Conservation (phyloP, 2,797 vertebrate species). For the Hoplostethus atlanticus region DNA sequence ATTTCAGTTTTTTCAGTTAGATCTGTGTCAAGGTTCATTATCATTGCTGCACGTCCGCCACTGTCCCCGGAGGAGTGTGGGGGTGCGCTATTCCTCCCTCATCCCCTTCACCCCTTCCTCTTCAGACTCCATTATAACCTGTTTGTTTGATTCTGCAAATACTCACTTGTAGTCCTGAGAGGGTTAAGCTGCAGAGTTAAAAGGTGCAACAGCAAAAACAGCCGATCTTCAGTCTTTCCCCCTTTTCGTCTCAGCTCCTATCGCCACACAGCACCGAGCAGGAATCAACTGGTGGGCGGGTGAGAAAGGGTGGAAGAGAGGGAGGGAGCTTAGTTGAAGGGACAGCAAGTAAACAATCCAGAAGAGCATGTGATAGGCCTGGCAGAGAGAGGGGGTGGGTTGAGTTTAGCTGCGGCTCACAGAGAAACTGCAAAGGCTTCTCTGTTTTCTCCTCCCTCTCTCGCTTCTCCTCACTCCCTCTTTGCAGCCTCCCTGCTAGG, state of each 20-base stretch:
- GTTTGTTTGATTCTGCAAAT: slow-evolving; percentile 33
- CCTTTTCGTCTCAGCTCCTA: slow-evolving; percentile 29
- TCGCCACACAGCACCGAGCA: slow-evolving; percentile 33
- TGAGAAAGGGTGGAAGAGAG: slow-evolving; percentile 28
- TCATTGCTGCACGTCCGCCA: slow-evolving; percentile 56
- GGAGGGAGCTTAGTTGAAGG: slow-evolving; percentile 27
- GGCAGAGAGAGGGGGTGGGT: slow-evolving; percentile 2
- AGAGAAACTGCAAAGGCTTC: neutral
- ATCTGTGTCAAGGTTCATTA: slow-evolving; percentile 29
- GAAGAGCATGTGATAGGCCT: slow-evolving; percentile 56
- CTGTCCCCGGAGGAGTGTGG: slow-evolving; percentile 10
- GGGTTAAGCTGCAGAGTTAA: slow-evolving; percentile 26
- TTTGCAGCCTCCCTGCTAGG: neutral
- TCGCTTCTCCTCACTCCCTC: neutral
- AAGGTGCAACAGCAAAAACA: slow-evolving; percentile 27
- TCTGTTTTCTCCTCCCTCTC: neutral
- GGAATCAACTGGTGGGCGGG: slow-evolving; percentile 58
- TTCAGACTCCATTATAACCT: slow-evolving; percentile 7
- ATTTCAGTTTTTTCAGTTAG: slow-evolving; percentile 8
- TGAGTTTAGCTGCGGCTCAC: slow-evolving; percentile 24
- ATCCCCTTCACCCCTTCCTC: neutral
- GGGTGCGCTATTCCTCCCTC: slow-evolving; percentile 3
- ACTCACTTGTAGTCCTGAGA: slow-evolving; percentile 71
- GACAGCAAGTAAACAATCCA: slow-evolving; percentile 71
- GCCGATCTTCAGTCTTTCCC: slow-evolving; percentile 10